phyloP scores from a whole-genome alignment of 2,888 invertebrate genomes.

The Serripes groenlandicus region DNA sequence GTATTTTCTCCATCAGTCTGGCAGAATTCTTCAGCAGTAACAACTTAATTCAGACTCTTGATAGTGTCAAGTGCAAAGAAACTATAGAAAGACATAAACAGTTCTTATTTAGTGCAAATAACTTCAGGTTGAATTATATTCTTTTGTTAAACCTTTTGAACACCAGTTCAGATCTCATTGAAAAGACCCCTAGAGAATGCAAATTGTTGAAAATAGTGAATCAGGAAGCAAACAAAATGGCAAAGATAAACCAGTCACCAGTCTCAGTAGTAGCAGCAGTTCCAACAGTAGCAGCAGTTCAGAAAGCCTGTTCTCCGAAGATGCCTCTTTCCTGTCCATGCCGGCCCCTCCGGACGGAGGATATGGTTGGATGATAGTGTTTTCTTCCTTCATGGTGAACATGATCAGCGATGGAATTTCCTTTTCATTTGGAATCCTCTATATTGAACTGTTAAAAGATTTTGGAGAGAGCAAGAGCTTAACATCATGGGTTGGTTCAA shows the following conservation, averaged over 20 bases:
- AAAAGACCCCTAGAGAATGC: conserved; percentile 36
- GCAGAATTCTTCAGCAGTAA: conserved; percentile 81
- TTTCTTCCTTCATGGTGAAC: conserved; percentile 95
- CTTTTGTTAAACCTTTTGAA: neutral
- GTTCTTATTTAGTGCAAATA: neutral
- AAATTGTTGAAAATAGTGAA: conserved; percentile 49
- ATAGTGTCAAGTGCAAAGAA: neutral
- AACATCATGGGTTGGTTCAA: conserved; percentile 95
- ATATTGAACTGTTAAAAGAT: conserved; percentile 93
- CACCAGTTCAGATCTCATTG: neutral
- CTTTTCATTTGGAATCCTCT: conserved; percentile 96
- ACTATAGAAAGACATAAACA: conserved; percentile 19
- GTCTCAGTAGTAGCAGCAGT: conserved; percentile 52
- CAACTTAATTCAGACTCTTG: conserved; percentile 67
- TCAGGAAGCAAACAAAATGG: conserved; percentile 19
- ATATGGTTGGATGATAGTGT: conserved; percentile 97
- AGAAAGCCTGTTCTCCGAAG: conserved; percentile 60
- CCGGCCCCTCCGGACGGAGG: conserved; percentile 92
- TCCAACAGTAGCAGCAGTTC: conserved; percentile 61
- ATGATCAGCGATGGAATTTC: conserved; percentile 97
- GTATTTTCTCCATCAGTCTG: conserved; percentile 78
- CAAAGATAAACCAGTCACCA: conserved; percentile 24
- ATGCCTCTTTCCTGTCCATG: conserved; percentile 65
- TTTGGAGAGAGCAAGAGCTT: conserved; percentile 94
- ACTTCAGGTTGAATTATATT: neutral